Base-by-base conservation (phyloP, 1,140 invertebrate species). In the Helicoverpa armigera region DNA sequence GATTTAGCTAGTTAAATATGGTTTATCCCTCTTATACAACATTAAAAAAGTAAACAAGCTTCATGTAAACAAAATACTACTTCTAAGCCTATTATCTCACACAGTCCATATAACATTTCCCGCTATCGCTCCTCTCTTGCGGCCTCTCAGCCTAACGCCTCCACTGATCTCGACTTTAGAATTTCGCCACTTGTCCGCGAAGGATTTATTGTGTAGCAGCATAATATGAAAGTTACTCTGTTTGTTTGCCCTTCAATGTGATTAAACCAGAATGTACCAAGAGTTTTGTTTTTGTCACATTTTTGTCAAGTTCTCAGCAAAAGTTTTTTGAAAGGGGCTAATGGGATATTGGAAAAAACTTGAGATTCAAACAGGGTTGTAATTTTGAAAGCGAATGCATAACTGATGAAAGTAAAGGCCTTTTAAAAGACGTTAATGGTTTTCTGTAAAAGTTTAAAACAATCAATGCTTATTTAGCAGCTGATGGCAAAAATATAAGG, bases 111-210 rank as follows among this genome's bases (percentile, higher is more conserved):
- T 29, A 5, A 29, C 2, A 16, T 29, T 63, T 0, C n/a, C 16
- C 75, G 75, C 75, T 77, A 1, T 29, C 18, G 60, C 75, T 76
- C 9, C 1, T 76, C 13, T 0, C 61, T 54, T 7, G 35, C 54
- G 9, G 16, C 16, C 14, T 1, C 12, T 0, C 11, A 54, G 61
- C 51, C 75, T 53, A 51, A 77, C 75, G 75, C 75, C 75, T 77
- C 60, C 50, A 31, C 60, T 77, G 75, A 77, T 77, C 75, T 74
- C 70, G 69, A 78, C 65, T 82, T 82, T 77, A 76, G 69, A 78
- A 77, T 82, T 79, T 79, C 74, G 73, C 72, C 58, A 83, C 74
- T 83, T 74, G 75, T 82, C 80, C 80, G 58, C 73, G 67, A 56
- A 75, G 79, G 82, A 69, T 81, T 81, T 78, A 83, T 80, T 79